Conservation (phyloP, 2,113 vertebrate genomes). For the Nanorana parkeri region DNA sequence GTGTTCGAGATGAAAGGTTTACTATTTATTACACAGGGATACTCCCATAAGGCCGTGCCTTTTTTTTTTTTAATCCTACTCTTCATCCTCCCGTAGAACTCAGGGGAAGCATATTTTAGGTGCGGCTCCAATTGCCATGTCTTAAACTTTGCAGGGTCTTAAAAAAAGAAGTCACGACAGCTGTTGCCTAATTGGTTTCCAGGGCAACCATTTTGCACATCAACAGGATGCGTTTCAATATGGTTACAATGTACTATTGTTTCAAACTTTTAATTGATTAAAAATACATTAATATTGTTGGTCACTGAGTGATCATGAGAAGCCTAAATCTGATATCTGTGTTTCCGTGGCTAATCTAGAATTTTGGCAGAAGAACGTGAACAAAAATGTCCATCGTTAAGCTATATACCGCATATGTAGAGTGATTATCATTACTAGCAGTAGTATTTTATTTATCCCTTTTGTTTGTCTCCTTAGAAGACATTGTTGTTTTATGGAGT, state of each 20-base stretch:
- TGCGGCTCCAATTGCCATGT: slow-evolving; percentile 14
- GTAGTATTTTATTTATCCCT: too few relatives aligned
- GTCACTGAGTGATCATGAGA: too few relatives aligned
- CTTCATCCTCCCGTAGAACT: neutral
- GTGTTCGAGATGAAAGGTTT: slow-evolving; percentile 77
- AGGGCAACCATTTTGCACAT: neutral
- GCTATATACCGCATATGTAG: too few relatives aligned
- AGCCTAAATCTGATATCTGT: too few relatives aligned
- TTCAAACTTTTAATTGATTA: neutral
- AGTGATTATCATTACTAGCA: too few relatives aligned
- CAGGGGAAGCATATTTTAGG: slow-evolving; percentile 9
- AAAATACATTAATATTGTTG: too few relatives aligned
- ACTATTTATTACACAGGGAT: slow-evolving; percentile 78
- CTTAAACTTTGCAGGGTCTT: neutral
- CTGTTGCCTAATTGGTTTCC: slow-evolving; percentile 22
- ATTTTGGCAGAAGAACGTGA: too few relatives aligned
- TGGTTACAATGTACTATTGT: neutral
- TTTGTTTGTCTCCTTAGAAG: too few relatives aligned
- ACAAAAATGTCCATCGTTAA: too few relatives aligned
- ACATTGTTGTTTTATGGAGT: too few relatives aligned
- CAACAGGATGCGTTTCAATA: neutral
- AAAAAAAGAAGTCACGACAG: slow-evolving; percentile 12
- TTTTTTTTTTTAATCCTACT: slow-evolving; percentile 19
- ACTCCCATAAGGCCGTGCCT: slow-evolving; percentile 63
- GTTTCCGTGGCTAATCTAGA: too few relatives aligned